These are phyloP conservation scores for Leptinotarsa haldemani DNA, from an alignment of 2,888 invertebrate genomes.

Conservation along the genomic window DNA sequence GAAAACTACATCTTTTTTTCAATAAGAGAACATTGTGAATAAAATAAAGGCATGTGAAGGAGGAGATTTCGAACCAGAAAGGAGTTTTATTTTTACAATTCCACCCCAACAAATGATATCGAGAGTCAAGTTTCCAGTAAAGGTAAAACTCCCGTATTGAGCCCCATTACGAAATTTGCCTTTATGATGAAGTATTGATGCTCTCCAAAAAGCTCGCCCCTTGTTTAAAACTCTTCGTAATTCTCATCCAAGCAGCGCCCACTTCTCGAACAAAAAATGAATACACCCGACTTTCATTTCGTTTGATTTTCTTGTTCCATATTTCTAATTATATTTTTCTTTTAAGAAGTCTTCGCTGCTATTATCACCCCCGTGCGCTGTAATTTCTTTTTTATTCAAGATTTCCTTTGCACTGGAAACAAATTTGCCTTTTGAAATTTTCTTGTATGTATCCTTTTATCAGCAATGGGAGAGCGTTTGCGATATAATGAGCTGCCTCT, in stretches of 20 bases:
- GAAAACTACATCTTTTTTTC: no score
- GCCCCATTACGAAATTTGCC: constrained; percentile 9
- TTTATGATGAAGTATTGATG: constrained; percentile 20
- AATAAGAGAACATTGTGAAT: no score
- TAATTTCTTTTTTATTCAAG: constrained; percentile 59
- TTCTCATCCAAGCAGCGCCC: constrained; percentile 13
- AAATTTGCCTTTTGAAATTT: constrained; percentile 64
- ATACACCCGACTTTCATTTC: constrained; percentile 50
- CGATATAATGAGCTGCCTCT: constrained; percentile 34
- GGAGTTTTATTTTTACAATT: no score
- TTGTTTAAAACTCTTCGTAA: constrained; percentile 16
- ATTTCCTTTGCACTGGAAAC: constrained; percentile 50
- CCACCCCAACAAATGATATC: no score
- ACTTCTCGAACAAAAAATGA: constrained; percentile 25
- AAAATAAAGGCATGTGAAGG: no score
- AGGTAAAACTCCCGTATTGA: background rate
- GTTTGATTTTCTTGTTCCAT: constrained; percentile 60
- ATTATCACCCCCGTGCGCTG: constrained; percentile 60
- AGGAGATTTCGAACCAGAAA: no score
- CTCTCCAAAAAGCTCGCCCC: constrained; percentile 13
- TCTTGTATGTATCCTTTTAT: constrained; percentile 62
- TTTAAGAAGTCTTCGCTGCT: constrained; percentile 59
- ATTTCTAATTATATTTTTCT: constrained; percentile 64
- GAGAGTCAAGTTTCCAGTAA: background rate
- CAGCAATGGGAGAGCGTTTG: constrained; percentile 43